These are phyloP conservation scores for Amaurobius ferox DNA, from an alignment of 2,888 invertebrate species.

Conservation along the genomic window DNA sequence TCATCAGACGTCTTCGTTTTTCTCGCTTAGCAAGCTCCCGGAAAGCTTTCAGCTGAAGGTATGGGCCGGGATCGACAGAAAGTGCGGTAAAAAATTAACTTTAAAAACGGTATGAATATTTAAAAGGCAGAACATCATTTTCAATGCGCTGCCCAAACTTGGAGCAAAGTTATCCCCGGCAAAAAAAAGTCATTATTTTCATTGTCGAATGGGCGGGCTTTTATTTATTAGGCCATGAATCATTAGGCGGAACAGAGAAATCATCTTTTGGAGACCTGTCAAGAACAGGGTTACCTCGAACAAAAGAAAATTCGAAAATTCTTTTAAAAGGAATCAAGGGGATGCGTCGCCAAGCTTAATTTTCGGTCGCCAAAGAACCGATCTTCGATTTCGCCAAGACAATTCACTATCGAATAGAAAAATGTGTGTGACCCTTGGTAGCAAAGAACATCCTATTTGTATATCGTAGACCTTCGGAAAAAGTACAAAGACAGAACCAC, in stretches of 20 bases:
- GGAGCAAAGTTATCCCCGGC: constrained; percentile 14
- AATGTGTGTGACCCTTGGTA: no score
- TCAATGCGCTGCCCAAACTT: constrained; percentile 20
- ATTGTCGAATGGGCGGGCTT: neutral
- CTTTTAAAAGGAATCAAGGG: neutral
- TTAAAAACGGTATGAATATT: constrained; percentile 40
- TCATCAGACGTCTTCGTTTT: constrained; percentile 3
- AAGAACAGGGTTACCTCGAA: constrained; percentile 30
- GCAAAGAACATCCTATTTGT: no score
- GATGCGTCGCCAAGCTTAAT: constrained; percentile 27
- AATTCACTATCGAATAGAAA: no score
- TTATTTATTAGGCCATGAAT: constrained; percentile 61
- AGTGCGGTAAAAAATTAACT: constrained; percentile 6
- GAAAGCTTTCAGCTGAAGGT: constrained; percentile 20
- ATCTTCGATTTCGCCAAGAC: no score
- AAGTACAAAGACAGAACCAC: no score
- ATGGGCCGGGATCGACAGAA: neutral
- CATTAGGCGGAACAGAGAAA: constrained; percentile 30
- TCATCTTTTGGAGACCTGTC: constrained; percentile 28
- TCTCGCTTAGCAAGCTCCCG: neutral
- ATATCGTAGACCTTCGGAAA: no score
- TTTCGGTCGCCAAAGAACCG: constrained; percentile 30
- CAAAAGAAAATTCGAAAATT: neutral
- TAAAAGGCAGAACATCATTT: constrained; percentile 28
- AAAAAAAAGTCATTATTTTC: constrained; percentile 49